Evolutionary conservation across 2,888 invertebrate species (phyloP).

Genomic region (Odontocerum albicorne): DNA sequence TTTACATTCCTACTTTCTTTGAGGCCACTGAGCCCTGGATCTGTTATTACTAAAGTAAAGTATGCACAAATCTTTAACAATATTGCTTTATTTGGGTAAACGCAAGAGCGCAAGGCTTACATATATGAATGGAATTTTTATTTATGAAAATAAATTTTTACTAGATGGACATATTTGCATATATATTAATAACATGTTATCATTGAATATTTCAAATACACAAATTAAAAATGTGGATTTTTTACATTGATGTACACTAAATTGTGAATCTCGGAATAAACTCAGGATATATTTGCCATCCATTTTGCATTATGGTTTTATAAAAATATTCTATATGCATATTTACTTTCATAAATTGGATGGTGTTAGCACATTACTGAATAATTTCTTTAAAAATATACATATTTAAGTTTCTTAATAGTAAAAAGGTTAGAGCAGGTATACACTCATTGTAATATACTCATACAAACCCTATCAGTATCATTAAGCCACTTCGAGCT

Average conservation of each 20-base stretch:
- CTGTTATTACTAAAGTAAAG: too few species aligned
- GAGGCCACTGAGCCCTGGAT: too few species aligned
- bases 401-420: not conserved
- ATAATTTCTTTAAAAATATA: not conserved
- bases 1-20: too few species aligned
- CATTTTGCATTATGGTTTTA: not conserved
- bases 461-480: too few species aligned
- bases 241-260: not conserved
- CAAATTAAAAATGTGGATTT: not conserved
- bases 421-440: not conserved
- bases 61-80: too few species aligned
- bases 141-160: too few species aligned
- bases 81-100: too few species aligned
- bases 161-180: too few species aligned
- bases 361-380: not conserved
- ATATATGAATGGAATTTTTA: too few species aligned
- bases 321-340: not conserved
- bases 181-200: not conserved
- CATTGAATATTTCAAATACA: not conserved
- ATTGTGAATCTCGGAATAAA: not conserved
- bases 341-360: not conserved
- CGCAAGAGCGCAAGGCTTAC: too few species aligned
- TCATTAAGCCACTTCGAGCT: too few species aligned
- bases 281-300: not conserved
- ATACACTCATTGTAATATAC: not conserved